Evolutionary conservation across 2,888 invertebrate species (phyloP).

Genomic region (Eristalinus sepulchralis): DNA sequence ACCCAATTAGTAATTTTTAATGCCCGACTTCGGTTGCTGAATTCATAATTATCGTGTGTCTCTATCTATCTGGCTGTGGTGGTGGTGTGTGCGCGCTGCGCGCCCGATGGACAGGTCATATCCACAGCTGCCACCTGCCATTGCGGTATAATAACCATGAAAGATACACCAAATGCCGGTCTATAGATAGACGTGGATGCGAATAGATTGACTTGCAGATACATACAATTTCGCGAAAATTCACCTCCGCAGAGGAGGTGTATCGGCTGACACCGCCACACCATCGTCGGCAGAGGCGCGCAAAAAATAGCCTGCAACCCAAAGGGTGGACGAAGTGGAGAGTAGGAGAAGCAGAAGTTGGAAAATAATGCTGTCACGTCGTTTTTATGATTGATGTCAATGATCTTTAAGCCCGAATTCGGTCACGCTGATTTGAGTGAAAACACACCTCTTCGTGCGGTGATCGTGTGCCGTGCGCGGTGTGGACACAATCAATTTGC

Average conservation of each 20-base stretch:
- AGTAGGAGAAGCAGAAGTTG: background rate
- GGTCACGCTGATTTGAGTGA: constrained; percentile 33
- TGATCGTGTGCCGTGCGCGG: background rate
- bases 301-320: constrained; percentile 37
- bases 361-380: constrained; percentile 33
- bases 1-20: constrained; percentile 65
- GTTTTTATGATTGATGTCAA: constrained; percentile 62
- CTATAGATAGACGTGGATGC: background rate
- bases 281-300: background rate
- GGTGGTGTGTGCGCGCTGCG: background rate
- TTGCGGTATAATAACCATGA: constrained; percentile 23
- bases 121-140: constrained; percentile 26
- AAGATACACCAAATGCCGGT: constrained; percentile 12
- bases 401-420: constrained; percentile 62
- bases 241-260: background rate
- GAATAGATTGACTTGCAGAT: constrained; percentile 16
- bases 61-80: too few species aligned
- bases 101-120: constrained; percentile 24
- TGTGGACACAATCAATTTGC: background rate
- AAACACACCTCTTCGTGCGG: background rate
- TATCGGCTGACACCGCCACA: background rate
- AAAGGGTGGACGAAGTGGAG: background rate
- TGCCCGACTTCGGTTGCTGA: constrained; percentile 56
- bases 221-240: constrained; percentile 22
- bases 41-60: constrained; percentile 48